These are phyloP conservation scores for Syngnathoides biaculeatus DNA, from an alignment of 2,113 vertebrate species.

Conservation along the genomic window DNA sequence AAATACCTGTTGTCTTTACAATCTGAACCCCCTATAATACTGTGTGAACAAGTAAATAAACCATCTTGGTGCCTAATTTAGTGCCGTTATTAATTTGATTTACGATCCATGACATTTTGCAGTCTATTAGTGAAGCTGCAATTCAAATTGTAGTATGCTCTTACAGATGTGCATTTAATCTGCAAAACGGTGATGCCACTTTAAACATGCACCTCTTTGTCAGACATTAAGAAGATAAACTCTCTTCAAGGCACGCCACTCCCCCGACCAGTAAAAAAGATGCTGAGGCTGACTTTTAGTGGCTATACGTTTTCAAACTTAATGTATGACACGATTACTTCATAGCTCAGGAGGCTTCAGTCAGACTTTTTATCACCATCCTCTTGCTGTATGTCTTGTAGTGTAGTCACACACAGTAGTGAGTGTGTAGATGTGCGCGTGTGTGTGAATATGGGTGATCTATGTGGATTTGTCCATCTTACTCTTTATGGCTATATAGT, in stretches of 20 bases:
- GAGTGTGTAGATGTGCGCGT: conserved; percentile 27
- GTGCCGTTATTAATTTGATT: too few species aligned
- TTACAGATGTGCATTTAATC: too few species aligned
- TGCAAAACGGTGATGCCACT: too few species aligned
- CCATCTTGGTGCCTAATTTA: too few species aligned
- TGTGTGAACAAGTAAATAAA: too few species aligned
- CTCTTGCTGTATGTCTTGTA: conserved; percentile 54
- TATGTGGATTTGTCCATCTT: conserved; percentile 70
- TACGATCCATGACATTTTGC: too few species aligned
- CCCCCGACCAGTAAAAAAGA: conserved; percentile 38
- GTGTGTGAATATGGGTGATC: conserved; percentile 37
- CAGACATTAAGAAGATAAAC: neutral
- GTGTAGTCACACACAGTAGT: conserved; percentile 52
- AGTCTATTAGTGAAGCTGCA: too few species aligned
- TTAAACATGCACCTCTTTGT: too few species aligned
- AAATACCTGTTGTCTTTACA: too few species aligned
- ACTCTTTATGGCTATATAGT: conserved; percentile 61
- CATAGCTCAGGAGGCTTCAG: conserved; percentile 45
- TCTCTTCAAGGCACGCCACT: conserved; percentile 33
- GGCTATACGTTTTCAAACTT: conserved; percentile 31
- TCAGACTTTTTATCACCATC: conserved; percentile 52
- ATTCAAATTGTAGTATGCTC: neutral
- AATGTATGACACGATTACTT: conserved; percentile 39
- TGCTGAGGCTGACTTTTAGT: conserved; percentile 33
- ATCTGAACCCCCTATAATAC: too few species aligned